A percentile compares a stretch with the other conserved stretches of the same genome.
Conservation (phyloP, 2,113 vertebrate genomes). For the Chrysochloris asiatica region DNA sequence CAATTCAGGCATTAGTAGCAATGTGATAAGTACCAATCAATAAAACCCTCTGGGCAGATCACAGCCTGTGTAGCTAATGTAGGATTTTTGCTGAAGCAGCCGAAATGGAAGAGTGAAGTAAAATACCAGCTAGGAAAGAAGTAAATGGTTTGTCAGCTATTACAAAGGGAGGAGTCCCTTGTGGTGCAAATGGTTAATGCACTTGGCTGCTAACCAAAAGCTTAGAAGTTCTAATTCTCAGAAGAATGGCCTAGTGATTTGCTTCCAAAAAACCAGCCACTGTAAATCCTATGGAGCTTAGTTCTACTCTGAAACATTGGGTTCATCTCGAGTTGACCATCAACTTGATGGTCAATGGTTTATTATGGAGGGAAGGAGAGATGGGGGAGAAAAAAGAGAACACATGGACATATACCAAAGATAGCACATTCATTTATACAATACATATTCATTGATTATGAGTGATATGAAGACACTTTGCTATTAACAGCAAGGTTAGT, state of each 20-base stretch:
- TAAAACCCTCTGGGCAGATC: not conserved
- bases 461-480: not conserved
- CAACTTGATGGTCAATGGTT: not conserved
- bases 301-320: not conserved
- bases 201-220: not conserved
- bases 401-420: not conserved
- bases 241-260: not conserved
- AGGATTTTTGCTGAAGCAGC: rapidly evolving
- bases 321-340: not conserved
- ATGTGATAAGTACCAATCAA: not conserved
- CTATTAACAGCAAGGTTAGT: too few relatives aligned
- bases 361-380: not conserved
- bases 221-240: not conserved
- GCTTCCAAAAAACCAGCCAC: not conserved
- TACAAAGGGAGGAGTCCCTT: not conserved
- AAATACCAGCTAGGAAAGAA: slow-evolving; percentile 24
- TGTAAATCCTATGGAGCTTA: not conserved
- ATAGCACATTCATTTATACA: not conserved
- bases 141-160: not conserved
- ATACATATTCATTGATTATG: not conserved
- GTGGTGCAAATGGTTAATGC: not conserved
- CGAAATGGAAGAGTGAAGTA: not conserved
- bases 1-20: not conserved
- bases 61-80: not conserved
- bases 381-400: not conserved